Evolutionary conservation across 2,797 vertebrate species (phyloP).

Genomic region (Tragopan temminckii): DNA sequence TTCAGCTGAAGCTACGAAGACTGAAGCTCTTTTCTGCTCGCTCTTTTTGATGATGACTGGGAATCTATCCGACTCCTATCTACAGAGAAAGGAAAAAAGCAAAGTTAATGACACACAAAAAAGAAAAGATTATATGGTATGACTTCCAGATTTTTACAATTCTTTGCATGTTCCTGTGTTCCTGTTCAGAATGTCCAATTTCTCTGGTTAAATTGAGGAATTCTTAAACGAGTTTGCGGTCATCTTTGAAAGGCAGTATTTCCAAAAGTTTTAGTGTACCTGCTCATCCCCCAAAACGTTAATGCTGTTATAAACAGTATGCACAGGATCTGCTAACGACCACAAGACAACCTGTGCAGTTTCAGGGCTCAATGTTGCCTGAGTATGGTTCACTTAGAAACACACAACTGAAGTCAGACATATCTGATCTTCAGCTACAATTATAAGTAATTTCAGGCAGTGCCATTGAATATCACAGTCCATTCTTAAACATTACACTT

Average conservation of each 20-base stretch:
- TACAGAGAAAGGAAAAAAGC: neutral
- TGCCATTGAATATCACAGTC: neutral
- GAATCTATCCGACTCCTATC: neutral
- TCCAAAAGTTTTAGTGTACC: neutral
- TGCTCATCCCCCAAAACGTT: rapidly evolving
- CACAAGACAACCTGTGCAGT: neutral
- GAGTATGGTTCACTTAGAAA: neutral
- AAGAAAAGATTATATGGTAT: neutral
- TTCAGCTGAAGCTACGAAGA: neutral
- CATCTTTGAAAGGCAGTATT: neutral
- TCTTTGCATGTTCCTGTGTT: neutral
- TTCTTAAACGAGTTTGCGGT: neutral
- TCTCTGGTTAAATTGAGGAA: neutral
- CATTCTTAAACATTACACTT: neutral
- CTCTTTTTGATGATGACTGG: neutral
- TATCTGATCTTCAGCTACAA: neutral
- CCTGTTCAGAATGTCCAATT: neutral
- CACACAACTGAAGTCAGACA: neutral
- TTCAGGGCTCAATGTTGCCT: neutral
- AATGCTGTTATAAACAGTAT: neutral
- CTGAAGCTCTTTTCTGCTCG: neutral
- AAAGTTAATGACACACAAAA: neutral
- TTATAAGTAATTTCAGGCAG: neutral
- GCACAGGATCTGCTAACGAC: neutral
- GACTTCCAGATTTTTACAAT: neutral